Evolutionary conservation across 2,888 invertebrate species (phyloP).

Genomic region (Thereva nobilitata): DNA sequence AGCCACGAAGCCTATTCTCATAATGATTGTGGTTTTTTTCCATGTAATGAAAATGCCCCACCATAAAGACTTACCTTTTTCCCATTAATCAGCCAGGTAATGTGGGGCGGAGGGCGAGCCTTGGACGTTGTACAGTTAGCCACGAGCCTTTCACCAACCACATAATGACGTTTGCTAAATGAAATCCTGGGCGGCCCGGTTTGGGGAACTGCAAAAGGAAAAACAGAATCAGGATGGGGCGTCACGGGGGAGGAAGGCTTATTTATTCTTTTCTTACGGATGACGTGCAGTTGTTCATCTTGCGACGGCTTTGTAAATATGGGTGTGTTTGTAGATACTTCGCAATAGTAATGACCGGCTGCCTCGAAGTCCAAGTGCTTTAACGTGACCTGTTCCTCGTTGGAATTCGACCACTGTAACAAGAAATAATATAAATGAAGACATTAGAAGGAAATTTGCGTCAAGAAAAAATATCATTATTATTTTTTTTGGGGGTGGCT

Average conservation of each 20-base stretch:
- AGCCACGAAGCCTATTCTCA: background rate
- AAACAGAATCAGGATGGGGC: background rate
- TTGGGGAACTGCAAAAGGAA: constrained; percentile 62
- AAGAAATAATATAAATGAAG: constrained; percentile 1
- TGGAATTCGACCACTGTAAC: constrained; percentile 53
- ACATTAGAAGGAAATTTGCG: background rate
- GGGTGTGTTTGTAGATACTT: constrained; percentile 80
- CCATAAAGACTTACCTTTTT: constrained; percentile 61
- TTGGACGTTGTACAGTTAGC: constrained; percentile 73
- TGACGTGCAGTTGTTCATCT: constrained; percentile 75
- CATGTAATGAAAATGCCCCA: background rate
- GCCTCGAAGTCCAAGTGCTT: constrained; percentile 77
- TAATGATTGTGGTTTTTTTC: constrained; percentile 7
- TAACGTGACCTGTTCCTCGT: constrained; percentile 66
- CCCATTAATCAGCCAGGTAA: constrained; percentile 74
- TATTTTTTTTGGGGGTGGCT: no score
- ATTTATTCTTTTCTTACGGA: constrained; percentile 64
- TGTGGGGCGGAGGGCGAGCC: constrained; percentile 69
- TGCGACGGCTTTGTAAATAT: constrained; percentile 81
- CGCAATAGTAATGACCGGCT: constrained; percentile 78
- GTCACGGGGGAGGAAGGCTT: no score
- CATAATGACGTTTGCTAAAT: constrained; percentile 63
- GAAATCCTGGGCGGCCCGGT: constrained; percentile 67
- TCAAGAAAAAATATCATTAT: no score
- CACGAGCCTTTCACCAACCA: constrained; percentile 68